A percentile compares a stretch with the other conserved stretches of the same genome.
Evolutionary conservation across 2,797 vertebrate species (phyloP).

Genomic region (Zonotrichia albicollis): DNA sequence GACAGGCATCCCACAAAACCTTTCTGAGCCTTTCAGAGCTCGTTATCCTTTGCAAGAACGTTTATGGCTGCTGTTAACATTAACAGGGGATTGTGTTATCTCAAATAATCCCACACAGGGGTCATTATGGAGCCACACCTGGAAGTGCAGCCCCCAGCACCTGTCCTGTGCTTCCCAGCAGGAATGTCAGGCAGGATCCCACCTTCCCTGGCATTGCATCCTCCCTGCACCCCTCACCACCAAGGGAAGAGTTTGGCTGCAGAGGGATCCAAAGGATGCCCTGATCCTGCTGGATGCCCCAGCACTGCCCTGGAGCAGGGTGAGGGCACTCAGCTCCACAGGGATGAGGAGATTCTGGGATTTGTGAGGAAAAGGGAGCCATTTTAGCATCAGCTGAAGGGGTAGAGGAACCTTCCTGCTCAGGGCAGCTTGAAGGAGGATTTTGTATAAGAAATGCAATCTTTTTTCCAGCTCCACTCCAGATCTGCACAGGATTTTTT

Average conservation of each 20-base stretch:
- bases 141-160: not conserved
- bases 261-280: not conserved
- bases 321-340: not conserved
- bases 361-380: not conserved
- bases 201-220: not conserved
- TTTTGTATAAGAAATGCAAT: not conserved
- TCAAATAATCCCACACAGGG: not conserved
- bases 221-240: not conserved
- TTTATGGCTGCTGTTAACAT: not conserved
- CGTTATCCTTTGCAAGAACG: not conserved
- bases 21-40: not conserved
- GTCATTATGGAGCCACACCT: not conserved
- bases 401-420: not conserved
- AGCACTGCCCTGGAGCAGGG: not conserved
- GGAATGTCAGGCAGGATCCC: not conserved
- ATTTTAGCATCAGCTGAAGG: not conserved
- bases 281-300: not conserved
- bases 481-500: not conserved
- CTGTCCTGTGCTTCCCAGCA: not conserved
- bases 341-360: not conserved
- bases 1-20: not conserved
- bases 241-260: not conserved
- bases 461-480: not conserved
- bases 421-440: not conserved
- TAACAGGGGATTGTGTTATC: not conserved